Conservation (phyloP, 1,140 invertebrate genomes). For the Gonatopus flavifemur region DNA sequence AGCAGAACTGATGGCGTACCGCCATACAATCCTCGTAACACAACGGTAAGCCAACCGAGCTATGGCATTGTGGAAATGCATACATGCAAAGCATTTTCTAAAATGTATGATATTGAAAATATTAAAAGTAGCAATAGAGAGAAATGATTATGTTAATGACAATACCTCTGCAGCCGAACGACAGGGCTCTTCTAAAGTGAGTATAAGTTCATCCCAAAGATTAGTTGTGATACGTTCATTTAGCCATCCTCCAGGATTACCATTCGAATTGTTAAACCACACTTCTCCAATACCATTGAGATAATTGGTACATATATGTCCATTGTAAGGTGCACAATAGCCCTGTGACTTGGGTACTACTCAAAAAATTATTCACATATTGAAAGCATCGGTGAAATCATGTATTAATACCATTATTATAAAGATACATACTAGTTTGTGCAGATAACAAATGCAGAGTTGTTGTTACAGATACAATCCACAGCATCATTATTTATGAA, state of each 20-base stretch:
- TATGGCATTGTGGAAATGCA: slow-evolving; percentile 85
- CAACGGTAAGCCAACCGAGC: slow-evolving; percentile 66
- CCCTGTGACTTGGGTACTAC: slow-evolving; percentile 52
- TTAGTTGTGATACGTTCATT: slow-evolving; percentile 83
- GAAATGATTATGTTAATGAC: not conserved
- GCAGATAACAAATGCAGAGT: slow-evolving; percentile 23
- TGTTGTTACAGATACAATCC: slow-evolving; percentile 23
- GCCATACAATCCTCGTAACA: slow-evolving; percentile 94
- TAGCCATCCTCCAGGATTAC: slow-evolving; percentile 70
- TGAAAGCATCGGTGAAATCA: not conserved
- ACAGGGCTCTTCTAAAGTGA: slow-evolving; percentile 77
- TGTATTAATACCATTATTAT: slow-evolving; percentile 2
- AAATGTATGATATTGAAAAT: slow-evolving; percentile 19
- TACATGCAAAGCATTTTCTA: slow-evolving; percentile 86
- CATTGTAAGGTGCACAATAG: slow-evolving; percentile 86
- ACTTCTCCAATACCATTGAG: slow-evolving; percentile 71
- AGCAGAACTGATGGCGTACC: slow-evolving; percentile 86
- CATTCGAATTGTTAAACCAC: slow-evolving; percentile 76
- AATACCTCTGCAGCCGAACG: slow-evolving; percentile 78
- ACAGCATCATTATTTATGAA: slow-evolving; percentile 33
- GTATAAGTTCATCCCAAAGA: slow-evolving; percentile 84
- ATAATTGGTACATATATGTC: slow-evolving; percentile 83
- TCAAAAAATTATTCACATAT: not conserved
- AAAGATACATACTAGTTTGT: slow-evolving; percentile 29
- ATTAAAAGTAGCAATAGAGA: slow-evolving; percentile 1